Evolutionary conservation across 2,113 vertebrate genomes (phyloP), one percentile per base, ranked within the genome.

Genomic region (Campylorhamphus procurvoides): DNA sequence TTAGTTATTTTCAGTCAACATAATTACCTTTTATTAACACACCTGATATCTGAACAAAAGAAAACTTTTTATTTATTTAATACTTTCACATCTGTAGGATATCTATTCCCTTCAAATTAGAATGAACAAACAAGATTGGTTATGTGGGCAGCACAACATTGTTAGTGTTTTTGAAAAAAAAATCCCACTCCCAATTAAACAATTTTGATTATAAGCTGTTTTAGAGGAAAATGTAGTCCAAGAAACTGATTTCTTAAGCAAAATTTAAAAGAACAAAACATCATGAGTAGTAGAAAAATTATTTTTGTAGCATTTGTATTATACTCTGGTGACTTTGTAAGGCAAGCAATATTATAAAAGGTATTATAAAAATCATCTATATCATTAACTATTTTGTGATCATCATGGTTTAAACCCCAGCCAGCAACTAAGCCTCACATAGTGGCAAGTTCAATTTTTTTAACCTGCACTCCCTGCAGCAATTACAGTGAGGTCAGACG

Each of bases 1-100:
- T 94, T 77, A 89, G 66, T 97, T 96, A 96, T 98, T 97, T 97
- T 97, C 94, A 95, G 88, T 97, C 96, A 98, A 97, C 76, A 92
- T 87, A 97, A 97, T 98, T 98, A 96, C 64, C 80, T 84, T 95
- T 94, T 93, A 97, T 97, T 97, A 97, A 93, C 75, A 91, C 78
- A 96, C 46, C 63, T 95, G 84, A 60, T 97, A 93, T 87, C 96
- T 94, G 95, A 97, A 97, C 84, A 98, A 93, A 78, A 89, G 50
- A 53, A 68, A 81, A 76, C 19, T 76, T 95, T 84, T 88, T 52
- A 59, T 89, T 89, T 90, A 84, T 90, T 75, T 96, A 95, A 94
- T 94, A 93, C 77, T 89, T 94, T 90, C 23, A 11, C 81, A 97
- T 77, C 90, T 84, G 72, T 40, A 67, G 33, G 72, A 44, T 76